Evolutionary conservation across 2,113 vertebrate genomes (phyloP), one percentile per base, ranked within the genome.

Genomic region (Protomyctophum bolini): DNA sequence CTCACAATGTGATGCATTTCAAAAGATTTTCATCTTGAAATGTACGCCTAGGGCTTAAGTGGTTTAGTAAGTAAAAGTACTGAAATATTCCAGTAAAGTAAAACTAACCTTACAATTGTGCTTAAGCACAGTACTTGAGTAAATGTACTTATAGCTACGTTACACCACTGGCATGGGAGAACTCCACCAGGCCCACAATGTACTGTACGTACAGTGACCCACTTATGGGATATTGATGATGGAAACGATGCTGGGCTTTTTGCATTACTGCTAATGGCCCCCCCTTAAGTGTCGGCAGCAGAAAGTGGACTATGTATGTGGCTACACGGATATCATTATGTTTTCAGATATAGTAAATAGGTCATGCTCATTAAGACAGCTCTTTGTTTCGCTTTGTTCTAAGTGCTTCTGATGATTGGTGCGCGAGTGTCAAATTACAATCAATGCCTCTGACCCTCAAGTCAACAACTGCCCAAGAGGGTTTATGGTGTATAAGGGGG

Each of bases 141-240:
- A 21, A 21, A 21, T 21, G 21, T 21, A 21, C 21, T 21, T 21
- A 21, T 21, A 21, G 21, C 21, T 21, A 21, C 21, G 21, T 21
- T 21, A 21, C 21, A 21, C 21, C 21, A 21, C 21, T 21, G 21
- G 21, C 21, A 72, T 76, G 75, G 81, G 83, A 78, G 77, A 86
- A 78, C 74, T 79, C 76, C 82, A 77, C 52, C 60, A 67, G 66
- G 65, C 63, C 56, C 68, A 73, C 14, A 10, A 70, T 47, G 11
- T 46, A 33, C 45, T 47, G 11, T 46, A 33, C 45, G 72, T 8
- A 75, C 48, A 10, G 58, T n/a, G 10, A n/a, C 66, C 73, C 80
- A 88, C 79, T 90, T 83, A 91, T 89, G 85, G 55, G 82, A 91
- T 89, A 91, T 89, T 79, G 83, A 91, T 84, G 80, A 86, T 82